Conservation (phyloP, 2,113 vertebrate genomes). For the Turdus rufiventris region DNA sequence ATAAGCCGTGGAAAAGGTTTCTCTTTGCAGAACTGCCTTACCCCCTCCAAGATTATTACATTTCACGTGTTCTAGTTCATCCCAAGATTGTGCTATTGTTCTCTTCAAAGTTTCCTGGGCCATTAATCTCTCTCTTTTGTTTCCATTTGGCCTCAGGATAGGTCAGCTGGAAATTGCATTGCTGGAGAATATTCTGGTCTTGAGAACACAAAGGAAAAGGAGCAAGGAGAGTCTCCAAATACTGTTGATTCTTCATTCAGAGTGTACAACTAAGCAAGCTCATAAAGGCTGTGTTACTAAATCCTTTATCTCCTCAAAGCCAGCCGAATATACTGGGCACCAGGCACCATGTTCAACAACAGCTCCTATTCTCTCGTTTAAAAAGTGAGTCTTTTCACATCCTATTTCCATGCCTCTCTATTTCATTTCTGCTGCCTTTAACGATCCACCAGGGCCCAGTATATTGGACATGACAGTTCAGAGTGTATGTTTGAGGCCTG, state of each 20-base stretch:
- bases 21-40: background rate
- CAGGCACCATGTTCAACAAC: background rate
- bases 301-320: background rate
- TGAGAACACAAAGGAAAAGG: background rate
- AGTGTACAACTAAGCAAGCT: background rate
- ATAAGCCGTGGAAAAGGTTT: background rate
- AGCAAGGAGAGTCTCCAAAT: background rate
- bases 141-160: conserved; percentile 38
- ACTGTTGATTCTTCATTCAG: background rate
- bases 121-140: conserved; percentile 47
- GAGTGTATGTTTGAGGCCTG: background rate
- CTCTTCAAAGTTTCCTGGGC: conserved; percentile 31
- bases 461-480: conserved; percentile 16
- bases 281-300: background rate
- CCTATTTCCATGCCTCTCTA: background rate
- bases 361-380: background rate
- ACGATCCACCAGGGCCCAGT: conserved; percentile 22
- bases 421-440: conserved; percentile 13
- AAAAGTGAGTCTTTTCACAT: background rate
- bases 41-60: background rate
- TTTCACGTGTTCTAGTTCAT: conserved; percentile 4
- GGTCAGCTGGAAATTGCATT: conserved; percentile 38
- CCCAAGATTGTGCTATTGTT: conserved; percentile 27
- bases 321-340: background rate
- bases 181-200: conserved; percentile 18